Base-by-base conservation (phyloP, 2,888 invertebrate species). In the Archips xylosteana region DNA sequence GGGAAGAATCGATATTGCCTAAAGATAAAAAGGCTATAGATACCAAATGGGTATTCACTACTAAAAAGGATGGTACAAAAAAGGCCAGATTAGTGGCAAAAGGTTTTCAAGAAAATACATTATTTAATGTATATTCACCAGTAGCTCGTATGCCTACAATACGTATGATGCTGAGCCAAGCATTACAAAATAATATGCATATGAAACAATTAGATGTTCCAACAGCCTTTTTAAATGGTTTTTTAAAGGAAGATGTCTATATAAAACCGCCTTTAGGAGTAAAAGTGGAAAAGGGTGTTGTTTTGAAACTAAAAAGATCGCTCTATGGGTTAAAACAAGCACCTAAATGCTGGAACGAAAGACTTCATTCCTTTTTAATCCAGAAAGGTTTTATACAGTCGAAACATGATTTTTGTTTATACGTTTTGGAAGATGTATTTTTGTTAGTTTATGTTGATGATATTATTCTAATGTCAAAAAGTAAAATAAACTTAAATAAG, bases 321-420 rank as follows among this genome's bases (percentile, higher is more conserved):
- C 23, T 49, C 13, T 4, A 23, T 47, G 15, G 13, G 39, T 34
- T 67, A 23, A 13, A 23, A 71, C 23, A n/a, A 15, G 94, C 47
- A 47, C 47, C 47, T 9, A 47, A 47, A 47, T 47, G 47, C 47
- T 47, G 47, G 47, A 47, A 47, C 47, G 47, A 47, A 47, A 47
- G 47, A 10, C 9, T 47, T 12, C 47, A 47, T 12, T 12, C 9
- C 8, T 12, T 12, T 12, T 12, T 47, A 9, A 12, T 47, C 10
- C 9, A 9, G 9, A 9, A 47, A 47, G 47, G 47, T 47, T 47
- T 47, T 10, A 12, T 2, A 47, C 47, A 47, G 12, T 47, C 47
- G 47, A 47, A 47, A 47, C 12, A 47, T 12, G 47, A 47, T 47
- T 47, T 47, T 47, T 47, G 47, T 47, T 47, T 47, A 47, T 47